phyloP scores from a whole-genome alignment of 2,797 vertebrate species.

The Potorous gilbertii region DNA sequence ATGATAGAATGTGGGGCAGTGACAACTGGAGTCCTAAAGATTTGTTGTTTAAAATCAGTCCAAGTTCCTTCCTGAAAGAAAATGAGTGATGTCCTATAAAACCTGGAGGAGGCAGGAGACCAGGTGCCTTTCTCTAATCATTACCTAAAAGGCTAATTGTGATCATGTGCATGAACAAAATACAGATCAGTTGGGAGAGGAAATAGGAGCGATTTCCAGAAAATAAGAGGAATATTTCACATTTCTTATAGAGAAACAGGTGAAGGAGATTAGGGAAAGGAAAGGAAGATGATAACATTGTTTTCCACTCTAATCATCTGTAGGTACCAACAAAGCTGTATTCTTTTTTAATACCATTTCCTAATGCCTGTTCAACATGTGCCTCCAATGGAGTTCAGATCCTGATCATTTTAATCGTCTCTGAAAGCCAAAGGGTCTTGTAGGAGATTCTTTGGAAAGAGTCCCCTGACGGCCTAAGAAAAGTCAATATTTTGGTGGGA shows the following conservation, averaged over 20 bases:
- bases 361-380: neutral
- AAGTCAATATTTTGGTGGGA: neutral
- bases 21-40: neutral
- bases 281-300: neutral
- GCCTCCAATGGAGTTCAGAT: neutral
- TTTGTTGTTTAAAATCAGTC: neutral
- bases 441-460: neutral
- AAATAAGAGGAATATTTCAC: neutral
- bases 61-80: neutral
- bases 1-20: neutral
- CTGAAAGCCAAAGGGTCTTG: neutral
- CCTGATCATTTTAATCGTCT: neutral
- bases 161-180: neutral
- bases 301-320: neutral
- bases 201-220: neutral
- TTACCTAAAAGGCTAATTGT: neutral
- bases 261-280: neutral
- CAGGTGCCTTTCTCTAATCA: too few relatives aligned
- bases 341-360: neutral
- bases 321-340: neutral
- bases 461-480: neutral
- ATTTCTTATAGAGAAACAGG: neutral
- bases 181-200: neutral
- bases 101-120: neutral
- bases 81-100: neutral